These are phyloP conservation scores for Gephyroberyx darwinii DNA, from an alignment of 2,797 vertebrate species.

Conservation along the genomic window DNA sequence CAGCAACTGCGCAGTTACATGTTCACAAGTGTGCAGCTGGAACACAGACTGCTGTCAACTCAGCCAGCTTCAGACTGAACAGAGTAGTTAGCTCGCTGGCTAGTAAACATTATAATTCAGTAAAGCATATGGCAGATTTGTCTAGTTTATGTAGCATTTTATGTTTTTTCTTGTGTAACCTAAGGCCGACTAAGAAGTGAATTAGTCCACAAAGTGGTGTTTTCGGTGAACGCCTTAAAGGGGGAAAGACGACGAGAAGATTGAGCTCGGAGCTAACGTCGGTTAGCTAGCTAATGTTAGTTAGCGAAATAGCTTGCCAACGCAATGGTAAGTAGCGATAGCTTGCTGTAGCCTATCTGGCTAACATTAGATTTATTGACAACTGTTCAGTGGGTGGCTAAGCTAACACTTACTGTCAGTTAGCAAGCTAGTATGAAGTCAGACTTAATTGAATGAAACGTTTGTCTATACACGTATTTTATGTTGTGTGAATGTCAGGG, in stretches of 20 bases:
- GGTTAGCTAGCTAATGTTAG: constrained; percentile 72
- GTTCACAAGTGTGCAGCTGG: constrained; percentile 51
- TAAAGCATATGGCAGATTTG: constrained; percentile 1
- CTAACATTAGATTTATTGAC: constrained; percentile 48
- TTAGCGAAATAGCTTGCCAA: constrained; percentile 53
- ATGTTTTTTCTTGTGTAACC: not conserved
- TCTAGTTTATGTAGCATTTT: not conserved
- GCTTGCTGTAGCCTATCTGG: constrained; percentile 29
- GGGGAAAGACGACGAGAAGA: constrained; percentile 39
- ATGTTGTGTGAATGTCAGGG: not conserved
- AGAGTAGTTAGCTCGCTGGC: constrained; percentile 55
- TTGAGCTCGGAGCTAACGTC: constrained; percentile 65
- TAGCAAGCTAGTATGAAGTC: not conserved
- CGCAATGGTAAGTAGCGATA: constrained; percentile 72
- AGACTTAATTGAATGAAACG: not conserved
- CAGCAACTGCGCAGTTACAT: constrained; percentile 59
- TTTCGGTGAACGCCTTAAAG: constrained; percentile 19
- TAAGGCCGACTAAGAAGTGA: constrained; percentile 1
- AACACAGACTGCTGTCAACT: constrained; percentile 58
- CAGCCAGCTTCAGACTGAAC: constrained; percentile 43
- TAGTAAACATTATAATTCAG: constrained; percentile 18
- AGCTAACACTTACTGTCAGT: constrained; percentile 31
- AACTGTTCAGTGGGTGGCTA: constrained; percentile 56
- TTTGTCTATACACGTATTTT: not conserved
- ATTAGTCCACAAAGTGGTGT: not conserved